Conservation (phyloP, 2,113 vertebrate genomes). For the Xyrauchen texanus region DNA sequence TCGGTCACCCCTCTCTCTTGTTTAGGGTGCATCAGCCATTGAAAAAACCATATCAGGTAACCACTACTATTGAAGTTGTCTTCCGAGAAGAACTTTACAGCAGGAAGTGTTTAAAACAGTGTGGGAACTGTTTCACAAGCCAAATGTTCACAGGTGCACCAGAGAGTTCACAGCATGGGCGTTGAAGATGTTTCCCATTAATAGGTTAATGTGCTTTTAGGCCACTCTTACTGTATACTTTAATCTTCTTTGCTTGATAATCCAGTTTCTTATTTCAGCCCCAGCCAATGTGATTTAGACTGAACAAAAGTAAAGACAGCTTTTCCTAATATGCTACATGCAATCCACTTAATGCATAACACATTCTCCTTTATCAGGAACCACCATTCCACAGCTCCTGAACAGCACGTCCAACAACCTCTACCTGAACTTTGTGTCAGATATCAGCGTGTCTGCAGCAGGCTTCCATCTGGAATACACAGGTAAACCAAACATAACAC, state of each 20-base stretch:
- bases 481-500: slow-evolving; percentile 73
- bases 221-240: not conserved
- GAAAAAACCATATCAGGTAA: too few relatives aligned
- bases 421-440: slow-evolving; percentile 92
- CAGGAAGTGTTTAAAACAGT: too few relatives aligned
- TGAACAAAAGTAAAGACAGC: not conserved
- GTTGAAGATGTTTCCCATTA: slow-evolving; percentile 5
- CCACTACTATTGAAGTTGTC: too few relatives aligned
- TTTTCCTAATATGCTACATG: slow-evolving; percentile 4
- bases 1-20: too few relatives aligned
- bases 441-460: slow-evolving; percentile 97
- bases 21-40: too few relatives aligned
- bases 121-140: too few relatives aligned
- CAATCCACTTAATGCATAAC: not conserved
- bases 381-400: slow-evolving; percentile 92
- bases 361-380: slow-evolving; percentile 76
- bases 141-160: too few relatives aligned
- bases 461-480: slow-evolving; percentile 98
- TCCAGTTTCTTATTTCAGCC: slow-evolving; percentile 6
- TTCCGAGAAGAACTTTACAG: too few relatives aligned
- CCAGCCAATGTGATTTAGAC: not conserved
- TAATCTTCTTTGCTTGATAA: not conserved
- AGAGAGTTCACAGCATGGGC: too few relatives aligned
- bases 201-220: not conserved
- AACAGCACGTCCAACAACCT: slow-evolving; percentile 99